Conservation (phyloP, 1,140 invertebrate genomes). For the Gyrodactylus salaris region DNA sequence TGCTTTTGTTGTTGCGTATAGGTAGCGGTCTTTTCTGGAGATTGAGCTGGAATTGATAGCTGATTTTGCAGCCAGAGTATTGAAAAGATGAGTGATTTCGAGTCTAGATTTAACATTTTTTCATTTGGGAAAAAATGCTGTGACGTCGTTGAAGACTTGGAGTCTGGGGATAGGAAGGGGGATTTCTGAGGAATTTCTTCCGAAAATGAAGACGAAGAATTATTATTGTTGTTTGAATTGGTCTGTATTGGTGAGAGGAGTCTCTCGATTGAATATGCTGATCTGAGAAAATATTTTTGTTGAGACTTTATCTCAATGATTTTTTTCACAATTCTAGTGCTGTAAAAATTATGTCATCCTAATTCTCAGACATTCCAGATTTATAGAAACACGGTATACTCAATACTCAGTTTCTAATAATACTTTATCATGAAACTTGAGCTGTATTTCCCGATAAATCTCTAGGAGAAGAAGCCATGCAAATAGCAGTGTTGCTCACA, state of each 20-base stretch:
- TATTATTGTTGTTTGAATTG: background rate
- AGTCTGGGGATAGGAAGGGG: background rate
- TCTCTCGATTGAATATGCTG: background rate
- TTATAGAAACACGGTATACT: no score
- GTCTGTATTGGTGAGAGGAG: background rate
- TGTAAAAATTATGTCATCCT: no score
- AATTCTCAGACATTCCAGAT: no score
- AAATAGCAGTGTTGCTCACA: no score
- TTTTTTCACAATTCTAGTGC: no score
- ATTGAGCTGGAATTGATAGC: background rate
- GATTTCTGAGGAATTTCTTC: background rate
- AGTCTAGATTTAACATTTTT: background rate
- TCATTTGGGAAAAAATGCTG: no score
- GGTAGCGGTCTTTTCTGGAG: background rate
- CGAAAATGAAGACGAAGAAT: background rate
- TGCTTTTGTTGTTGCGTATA: background rate
- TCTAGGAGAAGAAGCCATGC: no score
- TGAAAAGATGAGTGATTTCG: background rate
- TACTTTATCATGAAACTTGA: no score
- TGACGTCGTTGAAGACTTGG: background rate
- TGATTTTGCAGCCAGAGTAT: background rate
- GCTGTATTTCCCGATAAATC: no score
- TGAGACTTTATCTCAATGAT: no score
- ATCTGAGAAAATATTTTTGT: no score
- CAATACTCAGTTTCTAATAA: no score